phyloP scores from a whole-genome alignment of 2,888 invertebrate species.

The Parnassius orleans region DNA sequence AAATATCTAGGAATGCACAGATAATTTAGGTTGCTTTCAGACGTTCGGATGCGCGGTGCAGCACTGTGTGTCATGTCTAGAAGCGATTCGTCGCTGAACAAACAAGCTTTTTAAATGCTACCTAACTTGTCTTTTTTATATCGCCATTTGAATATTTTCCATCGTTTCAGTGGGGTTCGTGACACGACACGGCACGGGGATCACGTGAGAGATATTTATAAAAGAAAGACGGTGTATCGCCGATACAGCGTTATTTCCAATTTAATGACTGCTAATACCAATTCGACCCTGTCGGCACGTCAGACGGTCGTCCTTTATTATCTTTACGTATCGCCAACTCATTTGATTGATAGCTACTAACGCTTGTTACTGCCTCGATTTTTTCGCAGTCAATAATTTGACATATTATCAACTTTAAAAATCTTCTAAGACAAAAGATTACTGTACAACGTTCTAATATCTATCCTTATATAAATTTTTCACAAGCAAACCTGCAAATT shows the following conservation, averaged over 20 bases:
- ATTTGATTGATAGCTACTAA: constrained; percentile 39
- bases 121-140: constrained; percentile 81
- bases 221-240: constrained; percentile 77
- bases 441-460: constrained; percentile 5
- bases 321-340: constrained; percentile 49
- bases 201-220: constrained; percentile 81
- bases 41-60: constrained; percentile 53
- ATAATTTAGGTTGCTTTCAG: constrained; percentile 10
- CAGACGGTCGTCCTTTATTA: constrained; percentile 60
- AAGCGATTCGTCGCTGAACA: constrained; percentile 77
- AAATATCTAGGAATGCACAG: constrained; percentile 7
- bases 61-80: constrained; percentile 62
- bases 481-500: constrained; percentile 28
- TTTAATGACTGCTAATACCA: constrained; percentile 80
- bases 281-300: constrained; percentile 71
- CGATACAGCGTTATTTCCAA: constrained; percentile 79
- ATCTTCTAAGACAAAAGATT: constrained; percentile 1
- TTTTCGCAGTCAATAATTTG: constrained; percentile 7
- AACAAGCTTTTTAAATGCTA: constrained; percentile 81
- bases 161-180: constrained; percentile 75
- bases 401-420: constrained; percentile 8
- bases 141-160: constrained; percentile 79
- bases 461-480: constrained; percentile 13
- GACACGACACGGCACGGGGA: constrained; percentile 76
- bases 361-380: constrained; percentile 17